Base-by-base conservation (phyloP, 30 jellyfish, hydroid and myxozoan genomes). In the Catostylus mosaicus region DNA sequence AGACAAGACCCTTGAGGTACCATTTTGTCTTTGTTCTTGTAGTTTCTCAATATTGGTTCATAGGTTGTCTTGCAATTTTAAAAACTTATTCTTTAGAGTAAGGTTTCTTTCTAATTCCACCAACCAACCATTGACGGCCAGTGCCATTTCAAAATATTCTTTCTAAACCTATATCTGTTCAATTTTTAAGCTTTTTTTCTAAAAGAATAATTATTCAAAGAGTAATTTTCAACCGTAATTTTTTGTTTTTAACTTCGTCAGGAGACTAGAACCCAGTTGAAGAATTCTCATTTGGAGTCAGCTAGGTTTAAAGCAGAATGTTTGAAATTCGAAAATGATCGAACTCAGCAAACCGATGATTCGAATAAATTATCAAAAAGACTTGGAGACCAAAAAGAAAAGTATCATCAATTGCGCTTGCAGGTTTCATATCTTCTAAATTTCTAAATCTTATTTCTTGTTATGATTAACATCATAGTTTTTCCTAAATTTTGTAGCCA, bases 301-400 rank as follows among this genome's bases (percentile, higher is more conserved):
- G 84, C 86, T 29, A 73, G 85, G 75, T 88, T 51, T 82, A 85
- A 88, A 72, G 85, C 84, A 9, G 89, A 78, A 47, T 78, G 92
- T 40, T 54, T 84, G 38, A 35, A 48, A 47, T 65, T 46, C 43
- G 96, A 88, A 65, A 84, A 88, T 37, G 89, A 75, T 31, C 32
- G 73, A 32, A 38, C 56, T 12, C 67, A 87, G 29, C 65, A 31
- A 8, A 72, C 73, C 31, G 91, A 80, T 10, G 88, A 87, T 0
- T 63, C 75, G 23, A 59, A 57, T 34, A 72, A 67, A 45, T 19
- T 87, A 38, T 26, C 84, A 0, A 73, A 61, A 47, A 73, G 29
- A 46, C 47, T 78, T 27, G 82, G 75, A 9, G 90, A 87, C 32
- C 79, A 59, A 26, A 87, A 77, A 43, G 96, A 78, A 43, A 78